phyloP scores from a whole-genome alignment of 2,888 invertebrate genomes.

The Sepioteuthis lessoniana region DNA sequence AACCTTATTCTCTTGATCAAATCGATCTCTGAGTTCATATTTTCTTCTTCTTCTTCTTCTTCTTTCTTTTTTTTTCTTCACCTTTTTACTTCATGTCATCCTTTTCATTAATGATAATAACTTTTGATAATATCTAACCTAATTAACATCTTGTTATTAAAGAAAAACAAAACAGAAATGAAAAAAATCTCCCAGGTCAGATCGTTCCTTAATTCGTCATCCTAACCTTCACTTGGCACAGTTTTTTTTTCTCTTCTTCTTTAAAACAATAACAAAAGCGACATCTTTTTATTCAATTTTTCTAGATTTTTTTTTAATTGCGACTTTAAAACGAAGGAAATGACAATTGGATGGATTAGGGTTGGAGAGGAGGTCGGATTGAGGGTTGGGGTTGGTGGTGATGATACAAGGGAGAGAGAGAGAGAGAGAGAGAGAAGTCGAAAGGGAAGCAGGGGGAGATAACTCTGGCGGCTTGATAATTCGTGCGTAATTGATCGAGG shows the following conservation, averaged over 20 bases:
- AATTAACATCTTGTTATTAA: not conserved
- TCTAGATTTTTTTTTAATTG: not conserved
- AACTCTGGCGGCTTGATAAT: not conserved
- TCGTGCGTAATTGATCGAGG: slow-evolving; percentile 33
- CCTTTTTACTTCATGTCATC: not conserved
- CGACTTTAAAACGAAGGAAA: not conserved
- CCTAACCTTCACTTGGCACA: not conserved
- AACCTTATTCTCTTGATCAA: too few species aligned
- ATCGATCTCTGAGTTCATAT: too few species aligned
- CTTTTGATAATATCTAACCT: not conserved
- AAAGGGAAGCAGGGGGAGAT: not conserved
- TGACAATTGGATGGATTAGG: not conserved
- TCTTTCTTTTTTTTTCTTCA: not conserved
- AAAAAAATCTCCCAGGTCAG: not conserved
- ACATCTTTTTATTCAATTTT: not conserved
- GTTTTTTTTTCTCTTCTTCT: not conserved
- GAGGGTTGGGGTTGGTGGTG: not conserved
- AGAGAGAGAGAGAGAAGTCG: too few species aligned
- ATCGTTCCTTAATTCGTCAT: not conserved
- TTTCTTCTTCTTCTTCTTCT: not conserved
- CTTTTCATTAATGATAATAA: not conserved
- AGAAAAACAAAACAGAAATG: too few species aligned
- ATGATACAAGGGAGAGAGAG: not conserved
- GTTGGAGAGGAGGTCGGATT: not conserved
- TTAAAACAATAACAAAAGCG: not conserved